Evolutionary conservation across 2,888 invertebrate genomes (phyloP).

Genomic region (Apamea sordens): DNA sequence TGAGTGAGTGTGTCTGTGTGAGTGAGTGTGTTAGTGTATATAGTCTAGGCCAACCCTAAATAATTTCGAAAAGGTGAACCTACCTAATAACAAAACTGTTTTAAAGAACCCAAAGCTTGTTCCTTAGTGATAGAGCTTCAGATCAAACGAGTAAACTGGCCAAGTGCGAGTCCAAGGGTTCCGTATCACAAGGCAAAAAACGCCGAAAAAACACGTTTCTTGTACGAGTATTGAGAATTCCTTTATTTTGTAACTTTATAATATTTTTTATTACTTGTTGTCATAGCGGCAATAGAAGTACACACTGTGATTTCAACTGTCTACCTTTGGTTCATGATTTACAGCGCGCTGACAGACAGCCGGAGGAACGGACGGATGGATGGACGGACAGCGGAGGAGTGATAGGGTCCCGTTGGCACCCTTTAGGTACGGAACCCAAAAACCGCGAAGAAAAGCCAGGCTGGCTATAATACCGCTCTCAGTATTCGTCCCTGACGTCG

Average conservation of each 20-base stretch:
- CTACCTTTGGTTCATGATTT: not conserved
- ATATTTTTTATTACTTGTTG: too few species aligned
- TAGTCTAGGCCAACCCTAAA: not conserved
- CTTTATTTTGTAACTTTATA: too few species aligned
- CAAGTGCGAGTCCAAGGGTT: too few species aligned
- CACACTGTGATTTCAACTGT: not conserved
- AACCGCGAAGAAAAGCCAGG: constrained; percentile 14
- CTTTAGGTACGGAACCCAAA: not conserved
- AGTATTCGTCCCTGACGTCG: constrained; percentile 66
- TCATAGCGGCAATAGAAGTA: not conserved
- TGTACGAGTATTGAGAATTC: too few species aligned
- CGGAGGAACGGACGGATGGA: not conserved
- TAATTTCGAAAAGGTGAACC: not conserved
- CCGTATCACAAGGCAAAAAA: too few species aligned
- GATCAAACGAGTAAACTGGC: not conserved
- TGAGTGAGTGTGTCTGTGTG: too few species aligned
- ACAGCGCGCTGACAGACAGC: not conserved
- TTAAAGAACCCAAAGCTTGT: not conserved
- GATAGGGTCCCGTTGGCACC: not conserved
- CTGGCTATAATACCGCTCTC: constrained; percentile 63
- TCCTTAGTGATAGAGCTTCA: not conserved
- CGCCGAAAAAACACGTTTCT: too few species aligned
- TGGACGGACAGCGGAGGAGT: not conserved
- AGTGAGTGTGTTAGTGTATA: too few species aligned
- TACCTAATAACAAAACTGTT: not conserved